Conservation (phyloP, 2,888 invertebrate species). For the Griposia aprilina region DNA sequence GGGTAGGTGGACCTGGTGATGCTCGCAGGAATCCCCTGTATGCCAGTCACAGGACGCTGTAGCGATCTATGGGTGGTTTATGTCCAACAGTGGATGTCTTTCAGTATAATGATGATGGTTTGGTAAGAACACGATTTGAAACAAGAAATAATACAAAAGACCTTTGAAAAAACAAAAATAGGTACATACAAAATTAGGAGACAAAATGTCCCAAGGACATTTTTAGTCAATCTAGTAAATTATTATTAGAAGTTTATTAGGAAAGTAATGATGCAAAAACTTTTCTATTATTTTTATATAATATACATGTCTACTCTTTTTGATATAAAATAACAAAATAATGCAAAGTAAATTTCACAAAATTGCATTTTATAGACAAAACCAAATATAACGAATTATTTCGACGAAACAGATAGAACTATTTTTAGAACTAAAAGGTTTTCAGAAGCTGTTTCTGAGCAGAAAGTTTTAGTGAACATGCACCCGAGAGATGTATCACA, state of each 20-base stretch:
- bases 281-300: not conserved
- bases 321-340: not conserved
- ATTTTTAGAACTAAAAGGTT: not conserved
- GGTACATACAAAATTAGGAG: not conserved
- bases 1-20: not conserved
- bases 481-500: constrained; percentile 38
- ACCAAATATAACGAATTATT: not conserved
- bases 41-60: not conserved
- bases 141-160: no score
- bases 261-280: not conserved
- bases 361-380: not conserved
- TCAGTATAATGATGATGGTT: not conserved
- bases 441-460: not conserved
- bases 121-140: not conserved
- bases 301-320: not conserved
- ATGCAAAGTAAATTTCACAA: not conserved
- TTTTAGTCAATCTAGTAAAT: not conserved
- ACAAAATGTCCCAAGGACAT: not conserved
- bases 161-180: not conserved
- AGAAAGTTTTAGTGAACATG: constrained; percentile 42
- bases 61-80: not conserved
- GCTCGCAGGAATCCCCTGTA: no score
- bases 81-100: no score
- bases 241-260: not conserved
- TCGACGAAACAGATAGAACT: not conserved